A percentile compares a stretch with the other conserved stretches of the same genome.
Evolutionary conservation across 2,888 invertebrate species (phyloP).

Genomic region (Caenorhabditis doughertyi): DNA sequence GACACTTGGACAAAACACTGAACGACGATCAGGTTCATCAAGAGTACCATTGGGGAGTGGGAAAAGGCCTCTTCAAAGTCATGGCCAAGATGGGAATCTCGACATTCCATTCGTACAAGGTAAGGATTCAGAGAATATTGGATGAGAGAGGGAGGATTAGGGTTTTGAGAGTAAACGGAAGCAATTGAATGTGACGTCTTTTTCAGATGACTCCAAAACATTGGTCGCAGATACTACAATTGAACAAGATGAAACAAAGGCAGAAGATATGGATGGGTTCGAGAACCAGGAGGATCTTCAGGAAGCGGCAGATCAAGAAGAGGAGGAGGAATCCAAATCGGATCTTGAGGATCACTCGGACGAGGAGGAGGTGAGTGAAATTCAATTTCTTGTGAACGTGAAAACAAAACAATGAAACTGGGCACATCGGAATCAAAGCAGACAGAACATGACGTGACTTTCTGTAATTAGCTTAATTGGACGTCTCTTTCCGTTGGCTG

Average conservation of each 20-base stretch:
- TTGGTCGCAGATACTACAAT: slow-evolving; percentile 91
- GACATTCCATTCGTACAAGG: slow-evolving; percentile 96
- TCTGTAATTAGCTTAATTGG: slow-evolving; percentile 55
- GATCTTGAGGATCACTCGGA: slow-evolving; percentile 86
- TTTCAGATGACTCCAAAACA: slow-evolving; percentile 87
- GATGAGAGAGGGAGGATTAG: not conserved
- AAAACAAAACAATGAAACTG: slow-evolving; percentile 26
- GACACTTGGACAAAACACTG: slow-evolving; percentile 88
- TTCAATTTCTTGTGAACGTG: not conserved
- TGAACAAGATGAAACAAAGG: slow-evolving; percentile 60
- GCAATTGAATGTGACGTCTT: slow-evolving; percentile 34
- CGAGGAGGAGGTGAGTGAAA: slow-evolving; percentile 67
- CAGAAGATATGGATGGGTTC: slow-evolving; percentile 79
- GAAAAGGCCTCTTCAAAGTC: slow-evolving; percentile 92
- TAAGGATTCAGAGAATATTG: slow-evolving; percentile 59
- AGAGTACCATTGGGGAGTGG: slow-evolving; percentile 93
- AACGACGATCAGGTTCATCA: slow-evolving; percentile 84
- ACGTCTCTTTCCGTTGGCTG: slow-evolving; percentile 2
- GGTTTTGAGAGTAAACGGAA: not conserved
- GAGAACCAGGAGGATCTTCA: slow-evolving; percentile 79
- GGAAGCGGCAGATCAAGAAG: slow-evolving; percentile 66
- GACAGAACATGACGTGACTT: slow-evolving; percentile 50
- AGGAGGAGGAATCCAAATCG: slow-evolving; percentile 67
- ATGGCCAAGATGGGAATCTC: slow-evolving; percentile 99
- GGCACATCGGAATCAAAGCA: not conserved